Evolutionary conservation across 2,888 invertebrate species (phyloP), one percentile per base, ranked within the genome.

Genomic region (Hirtodrosophila cameraria): DNA sequence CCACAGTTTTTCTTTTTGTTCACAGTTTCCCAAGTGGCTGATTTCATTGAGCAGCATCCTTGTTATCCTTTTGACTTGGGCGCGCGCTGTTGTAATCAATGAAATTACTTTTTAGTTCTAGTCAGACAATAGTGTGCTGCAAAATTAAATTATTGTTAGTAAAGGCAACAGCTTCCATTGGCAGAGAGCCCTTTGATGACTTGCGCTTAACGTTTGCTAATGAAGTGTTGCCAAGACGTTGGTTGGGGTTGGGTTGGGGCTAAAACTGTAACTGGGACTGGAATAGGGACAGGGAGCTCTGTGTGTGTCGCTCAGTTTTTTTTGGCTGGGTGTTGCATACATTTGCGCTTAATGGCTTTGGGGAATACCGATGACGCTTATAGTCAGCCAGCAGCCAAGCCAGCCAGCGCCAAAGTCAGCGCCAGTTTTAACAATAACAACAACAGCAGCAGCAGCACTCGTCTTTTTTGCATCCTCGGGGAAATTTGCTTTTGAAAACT

Each of bases 291-390:
- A n/a, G n/a, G n/a, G n/a, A n/a, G n/a, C n/a, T n/a, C n/a, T 38
- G 52, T 31, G 38, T 43, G 27, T 68, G 43, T 12, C 30, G 60
- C 64, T 71, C 64, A 28, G 48, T 66, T 73, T 78, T 53, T 52
- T 73, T 73, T 61, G 71, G 54, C 69, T 62, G 75, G 67, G 55
- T 77, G 75, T 82, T 82, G 85, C 82, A 82, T 82, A 82, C 85
- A 82, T 82, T 85, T 82, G 67, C 80, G 75, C 83, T 82, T 82
- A 82, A 82, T 82, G 85, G 82, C 82, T 82, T 82, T 82, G 77
- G 82, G 82, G 82, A 82, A 85, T 82, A 67, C 70, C 75, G 75
- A 80, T 85, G 82, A 82, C 82, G 85, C 80, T 82, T 85, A 85
- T 85, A 85, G 83, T 69, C 77, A 41, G 69, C 57, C 76, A 62